A percentile compares a stretch with the other conserved stretches of the same genome.
Evolutionary conservation across 2,797 vertebrate genomes (phyloP).

Genomic region (Fundulus diaphanus): DNA sequence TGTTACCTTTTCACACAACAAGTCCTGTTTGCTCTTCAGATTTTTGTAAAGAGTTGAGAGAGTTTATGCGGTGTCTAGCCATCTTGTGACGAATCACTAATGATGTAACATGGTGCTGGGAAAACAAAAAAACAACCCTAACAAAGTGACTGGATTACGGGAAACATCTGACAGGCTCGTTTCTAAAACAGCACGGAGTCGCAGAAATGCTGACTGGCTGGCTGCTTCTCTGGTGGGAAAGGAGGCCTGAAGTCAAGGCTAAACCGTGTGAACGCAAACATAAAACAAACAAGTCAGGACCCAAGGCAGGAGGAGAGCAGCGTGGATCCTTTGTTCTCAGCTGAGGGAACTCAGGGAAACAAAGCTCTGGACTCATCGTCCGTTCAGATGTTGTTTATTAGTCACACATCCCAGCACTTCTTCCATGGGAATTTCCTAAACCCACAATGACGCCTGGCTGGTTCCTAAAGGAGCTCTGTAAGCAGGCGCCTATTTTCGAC

Average conservation of each 20-base stretch:
- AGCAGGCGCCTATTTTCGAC: neutral
- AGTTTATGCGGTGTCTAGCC: neutral
- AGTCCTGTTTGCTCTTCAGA: neutral
- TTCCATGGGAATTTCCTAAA: neutral
- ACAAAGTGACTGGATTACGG: neutral
- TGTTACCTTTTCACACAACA: neutral
- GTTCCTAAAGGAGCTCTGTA: neutral
- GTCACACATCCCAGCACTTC: neutral
- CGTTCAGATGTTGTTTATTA: conserved; percentile 10
- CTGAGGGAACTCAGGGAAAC: neutral
- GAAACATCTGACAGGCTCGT: neutral
- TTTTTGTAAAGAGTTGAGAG: neutral
- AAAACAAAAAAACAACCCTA: no score
- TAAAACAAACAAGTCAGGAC: neutral
- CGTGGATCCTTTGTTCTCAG: neutral
- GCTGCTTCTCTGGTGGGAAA: neutral
- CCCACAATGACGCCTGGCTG: neutral
- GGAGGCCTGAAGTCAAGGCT: neutral
- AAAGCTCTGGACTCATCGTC: neutral
- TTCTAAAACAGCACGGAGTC: neutral
- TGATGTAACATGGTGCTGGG: neutral
- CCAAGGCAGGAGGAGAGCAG: neutral
- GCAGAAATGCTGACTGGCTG: neutral
- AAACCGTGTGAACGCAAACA: no score
- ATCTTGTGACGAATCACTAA: conserved; percentile 25